Evolutionary conservation across 2,797 vertebrate species (phyloP).

Genomic region (Harpagifer antarcticus): DNA sequence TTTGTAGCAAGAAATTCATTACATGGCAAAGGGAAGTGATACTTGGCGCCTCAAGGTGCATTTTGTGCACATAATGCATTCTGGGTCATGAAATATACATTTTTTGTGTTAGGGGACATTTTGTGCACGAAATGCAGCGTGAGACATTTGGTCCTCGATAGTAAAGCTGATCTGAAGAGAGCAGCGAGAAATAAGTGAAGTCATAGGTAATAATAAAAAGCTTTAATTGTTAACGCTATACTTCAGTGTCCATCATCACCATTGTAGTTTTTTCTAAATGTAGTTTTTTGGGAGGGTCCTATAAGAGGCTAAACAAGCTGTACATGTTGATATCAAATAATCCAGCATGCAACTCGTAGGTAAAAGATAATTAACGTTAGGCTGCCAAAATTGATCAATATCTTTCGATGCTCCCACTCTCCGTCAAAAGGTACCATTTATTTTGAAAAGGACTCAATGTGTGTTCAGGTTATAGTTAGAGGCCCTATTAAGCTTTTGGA

Average conservation of each 20-base stretch:
- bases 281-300: not conserved
- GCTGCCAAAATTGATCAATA: not conserved
- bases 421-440: not conserved
- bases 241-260: slow-evolving; percentile 11
- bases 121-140: slow-evolving; percentile 29
- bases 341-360: slow-evolving; percentile 1
- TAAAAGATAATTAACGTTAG: not conserved
- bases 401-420: not conserved
- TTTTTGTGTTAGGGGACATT: slow-evolving; percentile 18
- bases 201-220: not conserved
- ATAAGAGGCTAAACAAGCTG: not conserved
- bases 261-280: not conserved
- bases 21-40: slow-evolving; percentile 29
- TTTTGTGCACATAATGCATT: slow-evolving; percentile 61
- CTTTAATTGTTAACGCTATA: not conserved
- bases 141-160: slow-evolving; percentile 39
- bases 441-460: slow-evolving; percentile 24
- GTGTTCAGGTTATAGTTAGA: not conserved
- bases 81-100: slow-evolving; percentile 67
- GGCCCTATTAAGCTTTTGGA: not conserved
- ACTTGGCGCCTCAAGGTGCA: slow-evolving; percentile 53
- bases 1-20: slow-evolving; percentile 56
- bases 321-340: not conserved
- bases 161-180: slow-evolving; percentile 8
- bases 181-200: not conserved